Conservation (phyloP, 1,140 invertebrate genomes). For the Zophobas morio region DNA sequence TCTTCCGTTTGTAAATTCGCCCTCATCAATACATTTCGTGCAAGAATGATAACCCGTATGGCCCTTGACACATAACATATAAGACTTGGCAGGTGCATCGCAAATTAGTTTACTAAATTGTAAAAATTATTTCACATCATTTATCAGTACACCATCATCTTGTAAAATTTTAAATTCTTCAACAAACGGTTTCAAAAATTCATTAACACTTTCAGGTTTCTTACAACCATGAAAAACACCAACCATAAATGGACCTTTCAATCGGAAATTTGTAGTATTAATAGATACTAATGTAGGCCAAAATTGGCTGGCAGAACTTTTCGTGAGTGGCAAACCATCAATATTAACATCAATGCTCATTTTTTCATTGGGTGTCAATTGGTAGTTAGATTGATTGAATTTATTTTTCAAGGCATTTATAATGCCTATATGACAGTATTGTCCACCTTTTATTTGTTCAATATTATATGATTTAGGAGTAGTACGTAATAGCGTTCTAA, state of each 20-base stretch:
- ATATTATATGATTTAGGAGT: conserved; percentile 4
- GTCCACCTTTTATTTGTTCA: conserved; percentile 9
- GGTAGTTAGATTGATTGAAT: not conserved
- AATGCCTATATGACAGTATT: conserved; percentile 45
- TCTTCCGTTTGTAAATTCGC: not conserved
- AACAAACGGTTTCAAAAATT: conserved; percentile 38
- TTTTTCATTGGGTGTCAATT: not conserved
- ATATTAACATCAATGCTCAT: conserved; percentile 23
- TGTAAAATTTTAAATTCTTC: conserved; percentile 19
- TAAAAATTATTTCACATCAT: not conserved
- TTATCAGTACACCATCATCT: not conserved
- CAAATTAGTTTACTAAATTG: conserved; percentile 18
- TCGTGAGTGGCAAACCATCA: conserved; percentile 34
- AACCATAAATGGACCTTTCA: conserved; percentile 13
- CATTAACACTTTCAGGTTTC: conserved; percentile 20
- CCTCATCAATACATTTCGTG: conserved; percentile 36
- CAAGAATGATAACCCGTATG: conserved; percentile 32
- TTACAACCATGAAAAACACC: conserved; percentile 30
- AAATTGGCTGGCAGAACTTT: conserved; percentile 28
- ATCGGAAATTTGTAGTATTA: not conserved
- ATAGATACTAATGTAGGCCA: conserved; percentile 30
- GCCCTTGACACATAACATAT: conserved; percentile 3
- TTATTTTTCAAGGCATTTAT: not conserved
- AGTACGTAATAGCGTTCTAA: conserved; percentile 16
- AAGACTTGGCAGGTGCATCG: conserved; percentile 44